Conservation (phyloP, 2,888 invertebrate genomes). For the Aphelenchoides bicaudatus region DNA sequence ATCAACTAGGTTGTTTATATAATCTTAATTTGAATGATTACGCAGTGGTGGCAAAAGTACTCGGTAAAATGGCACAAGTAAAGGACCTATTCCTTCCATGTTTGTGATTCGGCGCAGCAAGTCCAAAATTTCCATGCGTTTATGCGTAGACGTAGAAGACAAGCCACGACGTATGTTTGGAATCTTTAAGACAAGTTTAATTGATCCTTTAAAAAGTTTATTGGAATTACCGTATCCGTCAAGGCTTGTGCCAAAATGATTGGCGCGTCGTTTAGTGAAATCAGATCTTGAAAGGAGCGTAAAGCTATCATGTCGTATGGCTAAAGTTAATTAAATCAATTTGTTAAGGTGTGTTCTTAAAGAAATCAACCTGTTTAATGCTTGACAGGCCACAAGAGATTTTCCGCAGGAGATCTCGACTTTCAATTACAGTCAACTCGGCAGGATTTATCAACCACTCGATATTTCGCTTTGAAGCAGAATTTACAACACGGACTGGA, state of each 20-base stretch:
- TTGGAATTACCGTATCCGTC: conserved; percentile 24
- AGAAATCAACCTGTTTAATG: too few species aligned
- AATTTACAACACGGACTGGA: conserved; percentile 24
- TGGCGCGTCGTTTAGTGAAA: conserved; percentile 31
- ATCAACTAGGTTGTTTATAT: too few species aligned
- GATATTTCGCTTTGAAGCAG: conserved; percentile 2
- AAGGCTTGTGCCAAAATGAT: conserved; percentile 34
- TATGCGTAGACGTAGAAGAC: conserved; percentile 27
- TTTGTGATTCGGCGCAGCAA: conserved; percentile 39
- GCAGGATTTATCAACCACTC: conserved; percentile 32
- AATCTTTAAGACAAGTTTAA: conserved; percentile 32
- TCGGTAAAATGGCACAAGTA: conserved; percentile 91
- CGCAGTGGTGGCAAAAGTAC: conserved; percentile 86
- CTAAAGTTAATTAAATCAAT: too few species aligned
- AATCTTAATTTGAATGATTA: conserved; percentile 51
- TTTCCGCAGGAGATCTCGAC: conserved; percentile 25
- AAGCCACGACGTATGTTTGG: conserved; percentile 45
- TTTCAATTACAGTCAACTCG: conserved; percentile 19
- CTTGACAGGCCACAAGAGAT: conserved; percentile 27
- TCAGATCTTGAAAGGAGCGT: conserved; percentile 40
- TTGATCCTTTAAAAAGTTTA: conserved; percentile 17
- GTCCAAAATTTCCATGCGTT: conserved; percentile 34
- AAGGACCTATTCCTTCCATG: conserved; percentile 76
- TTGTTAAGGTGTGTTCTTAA: too few species aligned
- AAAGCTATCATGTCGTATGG: conserved; percentile 44